Percentiles rank a stretch among this genome's conserved stretches.
phyloP scores from a whole-genome alignment of 2,113 vertebrate species.

The Cynopterus brachyotis region DNA sequence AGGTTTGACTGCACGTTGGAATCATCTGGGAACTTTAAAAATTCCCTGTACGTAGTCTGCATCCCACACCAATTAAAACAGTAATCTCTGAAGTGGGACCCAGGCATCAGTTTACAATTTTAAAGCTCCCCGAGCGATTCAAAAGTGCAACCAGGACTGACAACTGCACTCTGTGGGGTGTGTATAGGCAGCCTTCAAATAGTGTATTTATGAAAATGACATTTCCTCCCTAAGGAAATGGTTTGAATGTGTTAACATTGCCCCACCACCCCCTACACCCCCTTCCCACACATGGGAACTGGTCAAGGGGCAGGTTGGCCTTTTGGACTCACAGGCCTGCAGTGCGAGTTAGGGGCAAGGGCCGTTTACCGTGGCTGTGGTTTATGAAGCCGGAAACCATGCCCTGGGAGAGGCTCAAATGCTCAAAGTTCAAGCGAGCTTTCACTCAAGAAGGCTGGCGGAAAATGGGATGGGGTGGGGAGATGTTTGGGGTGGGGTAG shows the following conservation, averaged over 20 bases:
- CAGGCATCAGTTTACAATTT: background rate
- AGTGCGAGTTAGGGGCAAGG: background rate
- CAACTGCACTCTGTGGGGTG: background rate
- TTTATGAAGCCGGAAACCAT: background rate
- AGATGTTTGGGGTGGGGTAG: no score
- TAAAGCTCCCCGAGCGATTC: slow-evolving; percentile 6
- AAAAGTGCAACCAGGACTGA: background rate
- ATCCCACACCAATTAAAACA: background rate
- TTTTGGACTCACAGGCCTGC: background rate
- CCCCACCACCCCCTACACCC: background rate
- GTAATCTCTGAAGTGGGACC: background rate
- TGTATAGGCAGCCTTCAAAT: slow-evolving; percentile 27
- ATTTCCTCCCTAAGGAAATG: slow-evolving; percentile 58
- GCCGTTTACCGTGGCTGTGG: background rate
- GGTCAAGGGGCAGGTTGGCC: background rate
- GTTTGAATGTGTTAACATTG: background rate
- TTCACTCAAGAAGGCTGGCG: background rate
- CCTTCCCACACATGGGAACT: background rate
- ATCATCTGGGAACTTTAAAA: background rate
- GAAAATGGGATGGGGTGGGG: no score
- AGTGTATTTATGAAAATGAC: slow-evolving; percentile 62
- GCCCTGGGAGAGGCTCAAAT: background rate
- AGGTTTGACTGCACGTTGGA: background rate
- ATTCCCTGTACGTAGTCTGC: background rate
- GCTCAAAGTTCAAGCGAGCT: background rate